A percentile compares a stretch with the other conserved stretches of the same genome.
These are phyloP conservation scores for Orius laevigatus DNA, from an alignment of 1,140 invertebrate species.

Conservation along the genomic window DNA sequence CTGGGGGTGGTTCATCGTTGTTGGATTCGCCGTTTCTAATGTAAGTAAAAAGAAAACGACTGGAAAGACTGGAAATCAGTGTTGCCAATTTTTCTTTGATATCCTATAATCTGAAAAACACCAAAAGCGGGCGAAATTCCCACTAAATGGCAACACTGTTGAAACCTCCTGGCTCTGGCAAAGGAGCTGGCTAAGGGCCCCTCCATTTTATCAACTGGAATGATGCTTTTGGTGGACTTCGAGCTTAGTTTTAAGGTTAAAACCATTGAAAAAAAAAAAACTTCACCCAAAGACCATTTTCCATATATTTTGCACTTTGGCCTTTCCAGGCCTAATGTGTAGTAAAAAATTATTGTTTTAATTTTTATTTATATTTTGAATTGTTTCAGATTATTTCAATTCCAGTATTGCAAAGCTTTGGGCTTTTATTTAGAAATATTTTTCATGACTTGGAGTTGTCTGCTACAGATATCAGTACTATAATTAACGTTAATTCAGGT, in stretches of 20 bases:
- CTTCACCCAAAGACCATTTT: no score
- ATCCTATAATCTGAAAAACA: no score
- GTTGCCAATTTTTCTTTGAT: no score
- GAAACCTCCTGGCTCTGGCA: not conserved
- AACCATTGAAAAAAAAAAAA: no score
- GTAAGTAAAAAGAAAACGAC: slow-evolving; percentile 32
- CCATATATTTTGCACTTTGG: no score
- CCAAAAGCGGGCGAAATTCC: no score
- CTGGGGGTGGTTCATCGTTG: slow-evolving; percentile 47
- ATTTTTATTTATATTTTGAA: slow-evolving; percentile 1
- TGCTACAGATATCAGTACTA: slow-evolving; percentile 35
- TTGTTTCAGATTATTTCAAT: slow-evolving; percentile 20
- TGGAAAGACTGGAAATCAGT: no score
- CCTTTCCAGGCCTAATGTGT: no score
- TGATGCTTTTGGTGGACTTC: no score
- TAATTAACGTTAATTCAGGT: slow-evolving; percentile 40
- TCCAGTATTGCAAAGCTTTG: slow-evolving; percentile 20
- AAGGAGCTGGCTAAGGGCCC: not conserved
- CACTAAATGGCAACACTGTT: not conserved
- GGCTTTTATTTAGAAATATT: slow-evolving; percentile 18
- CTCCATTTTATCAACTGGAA: no score
- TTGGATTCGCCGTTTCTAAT: slow-evolving; percentile 39
- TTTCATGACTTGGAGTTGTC: slow-evolving; percentile 21
- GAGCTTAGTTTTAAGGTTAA: no score
- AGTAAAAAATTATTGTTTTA: no score